These are phyloP conservation scores for Lasioglossum vierecki DNA, from an alignment of 2,888 invertebrate species.

Conservation along the genomic window DNA sequence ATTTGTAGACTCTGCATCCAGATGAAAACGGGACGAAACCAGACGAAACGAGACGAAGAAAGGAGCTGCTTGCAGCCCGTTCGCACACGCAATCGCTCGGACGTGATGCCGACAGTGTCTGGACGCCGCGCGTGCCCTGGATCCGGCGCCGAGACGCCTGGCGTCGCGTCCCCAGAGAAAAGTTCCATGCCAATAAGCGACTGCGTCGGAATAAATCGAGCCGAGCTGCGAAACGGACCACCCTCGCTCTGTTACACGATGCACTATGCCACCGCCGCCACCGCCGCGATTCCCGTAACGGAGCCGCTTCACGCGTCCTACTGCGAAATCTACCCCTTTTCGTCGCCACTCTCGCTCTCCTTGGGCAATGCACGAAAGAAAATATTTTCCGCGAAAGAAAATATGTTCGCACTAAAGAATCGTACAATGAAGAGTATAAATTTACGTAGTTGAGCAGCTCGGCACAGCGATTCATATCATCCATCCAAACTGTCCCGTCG, in stretches of 20 bases:
- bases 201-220: slow-evolving; percentile 76
- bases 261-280: slow-evolving; percentile 12
- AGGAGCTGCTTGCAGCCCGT: slow-evolving; percentile 7
- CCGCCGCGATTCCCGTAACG: neutral
- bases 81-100: slow-evolving; percentile 18
- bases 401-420: too few relatives aligned
- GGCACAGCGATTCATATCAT: too few relatives aligned
- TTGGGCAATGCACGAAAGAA: too few relatives aligned
- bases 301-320: neutral
- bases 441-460: too few relatives aligned
- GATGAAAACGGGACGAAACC: slow-evolving; percentile 18
- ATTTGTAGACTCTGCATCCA: slow-evolving; percentile 35
- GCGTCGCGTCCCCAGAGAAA: slow-evolving; percentile 74
- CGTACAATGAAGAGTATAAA: too few relatives aligned
- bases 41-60: slow-evolving; percentile 10
- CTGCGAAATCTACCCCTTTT: too few relatives aligned
- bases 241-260: slow-evolving; percentile 38
- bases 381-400: too few relatives aligned
- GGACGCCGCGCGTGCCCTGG: slow-evolving; percentile 9
- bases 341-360: too few relatives aligned
- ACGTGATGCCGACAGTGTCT: neutral
- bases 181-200: slow-evolving; percentile 76
- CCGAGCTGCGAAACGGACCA: slow-evolving; percentile 64
- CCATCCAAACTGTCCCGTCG: neutral
- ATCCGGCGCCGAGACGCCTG: slow-evolving; percentile 74